Conservation (phyloP, 2,797 vertebrate genomes). For the Scolopax bukidnonensis region DNA sequence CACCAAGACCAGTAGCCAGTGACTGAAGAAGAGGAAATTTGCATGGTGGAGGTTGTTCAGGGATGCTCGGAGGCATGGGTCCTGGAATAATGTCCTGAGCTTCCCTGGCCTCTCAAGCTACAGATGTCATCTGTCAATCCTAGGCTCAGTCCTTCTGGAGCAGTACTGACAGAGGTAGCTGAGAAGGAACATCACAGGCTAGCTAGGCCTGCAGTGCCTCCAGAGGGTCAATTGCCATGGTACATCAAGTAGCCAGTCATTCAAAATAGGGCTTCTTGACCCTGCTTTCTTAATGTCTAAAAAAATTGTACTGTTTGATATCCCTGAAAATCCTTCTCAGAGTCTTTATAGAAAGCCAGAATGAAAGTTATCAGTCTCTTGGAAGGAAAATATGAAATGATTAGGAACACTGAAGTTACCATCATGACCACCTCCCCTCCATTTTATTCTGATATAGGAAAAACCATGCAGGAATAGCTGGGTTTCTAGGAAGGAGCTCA, state of each 20-base stretch:
- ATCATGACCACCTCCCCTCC: neutral
- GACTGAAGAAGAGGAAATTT: neutral
- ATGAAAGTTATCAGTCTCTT: neutral
- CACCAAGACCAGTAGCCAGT: neutral
- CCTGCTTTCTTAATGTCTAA: neutral
- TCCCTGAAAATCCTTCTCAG: neutral
- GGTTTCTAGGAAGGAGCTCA: neutral
- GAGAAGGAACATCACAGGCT: constrained; percentile 18
- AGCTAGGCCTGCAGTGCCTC: constrained; percentile 27
- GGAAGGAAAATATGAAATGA: neutral
- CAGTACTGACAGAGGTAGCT: constrained; percentile 23
- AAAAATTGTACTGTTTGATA: constrained; percentile 16
- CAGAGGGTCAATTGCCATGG: constrained; percentile 37
- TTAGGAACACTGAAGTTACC: neutral
- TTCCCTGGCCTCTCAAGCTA: neutral
- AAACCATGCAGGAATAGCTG: neutral
- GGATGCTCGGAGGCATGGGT: neutral
- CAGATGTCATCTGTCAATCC: constrained; percentile 54
- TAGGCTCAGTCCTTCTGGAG: neutral
- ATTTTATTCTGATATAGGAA: neutral
- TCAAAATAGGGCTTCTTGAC: constrained; percentile 38
- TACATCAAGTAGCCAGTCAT: constrained; percentile 46
- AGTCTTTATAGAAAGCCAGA: neutral
- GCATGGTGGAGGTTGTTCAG: neutral
- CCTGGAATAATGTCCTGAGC: neutral